Evolutionary conservation across 1,140 invertebrate genomes (phyloP).

Genomic region (Drosophila setifemur): DNA sequence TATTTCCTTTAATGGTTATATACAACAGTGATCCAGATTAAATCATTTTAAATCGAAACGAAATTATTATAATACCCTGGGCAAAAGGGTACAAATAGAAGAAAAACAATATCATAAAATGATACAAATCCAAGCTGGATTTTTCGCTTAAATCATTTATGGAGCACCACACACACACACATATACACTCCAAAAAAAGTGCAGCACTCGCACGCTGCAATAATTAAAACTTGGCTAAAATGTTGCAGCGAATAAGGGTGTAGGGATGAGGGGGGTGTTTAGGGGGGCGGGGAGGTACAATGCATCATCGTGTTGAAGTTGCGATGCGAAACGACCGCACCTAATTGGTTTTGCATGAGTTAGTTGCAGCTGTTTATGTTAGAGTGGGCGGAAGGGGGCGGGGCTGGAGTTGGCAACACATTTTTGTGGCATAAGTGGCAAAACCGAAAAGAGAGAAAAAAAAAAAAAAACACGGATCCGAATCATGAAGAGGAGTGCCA

Average conservation of each 20-base stretch:
- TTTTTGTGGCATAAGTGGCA: slow-evolving; percentile 59
- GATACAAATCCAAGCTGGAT: slow-evolving; percentile 17
- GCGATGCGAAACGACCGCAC: slow-evolving; percentile 69
- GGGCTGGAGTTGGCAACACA: slow-evolving; percentile 20
- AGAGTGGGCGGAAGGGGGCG: background rate
- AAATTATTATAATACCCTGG: no score
- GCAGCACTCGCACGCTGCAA: slow-evolving; percentile 12
- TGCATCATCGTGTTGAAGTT: slow-evolving; percentile 49
- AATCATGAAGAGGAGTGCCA: background rate
- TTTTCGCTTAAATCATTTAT: slow-evolving; percentile 22
- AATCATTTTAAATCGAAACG: no score
- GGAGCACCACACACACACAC: background rate
- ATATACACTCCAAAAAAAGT: background rate
- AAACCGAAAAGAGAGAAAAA: background rate
- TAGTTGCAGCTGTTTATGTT: slow-evolving; percentile 16
- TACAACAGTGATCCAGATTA: no score
- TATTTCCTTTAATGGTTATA: no score
- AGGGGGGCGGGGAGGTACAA: slow-evolving; percentile 2
- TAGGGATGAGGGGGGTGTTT: no score
- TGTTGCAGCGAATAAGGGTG: background rate
- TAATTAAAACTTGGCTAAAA: slow-evolving; percentile 53
- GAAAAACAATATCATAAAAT: slow-evolving; percentile 8
- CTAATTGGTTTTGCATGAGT: slow-evolving; percentile 78
- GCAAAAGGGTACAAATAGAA: no score
- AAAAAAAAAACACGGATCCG: background rate